These are phyloP conservation scores for Apeira syringaria DNA, from an alignment of 2,888 invertebrate genomes.

Conservation along the genomic window DNA sequence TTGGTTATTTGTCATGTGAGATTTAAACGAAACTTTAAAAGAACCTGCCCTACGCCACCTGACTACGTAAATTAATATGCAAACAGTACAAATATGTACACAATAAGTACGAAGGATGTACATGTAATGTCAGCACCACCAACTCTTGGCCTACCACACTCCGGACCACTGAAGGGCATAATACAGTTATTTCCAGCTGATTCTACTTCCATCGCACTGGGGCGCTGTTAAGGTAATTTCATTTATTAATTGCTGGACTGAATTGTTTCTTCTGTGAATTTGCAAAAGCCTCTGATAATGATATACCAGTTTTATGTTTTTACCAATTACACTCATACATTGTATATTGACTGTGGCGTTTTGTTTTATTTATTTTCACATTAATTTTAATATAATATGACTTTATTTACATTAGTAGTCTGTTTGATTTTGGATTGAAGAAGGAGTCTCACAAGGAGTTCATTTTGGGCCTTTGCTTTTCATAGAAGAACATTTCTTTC, in stretches of 20 bases:
- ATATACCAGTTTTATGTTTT: background rate
- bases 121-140: conserved; percentile 69
- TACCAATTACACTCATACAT: no score
- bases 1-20: conserved; percentile 81
- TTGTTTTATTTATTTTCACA: no score
- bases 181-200: conserved; percentile 80
- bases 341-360: no score
- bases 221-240: conserved; percentile 63
- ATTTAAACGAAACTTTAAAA: conserved; percentile 63
- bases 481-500: conserved; percentile 27
- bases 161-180: conserved; percentile 80
- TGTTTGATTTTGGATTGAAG: no score
- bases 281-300: conserved; percentile 20
- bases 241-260: conserved; percentile 29
- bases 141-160: conserved; percentile 79
- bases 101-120: conserved; percentile 34
- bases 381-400: no score
- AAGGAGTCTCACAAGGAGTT: conserved; percentile 24
- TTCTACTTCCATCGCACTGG: conserved; percentile 31
- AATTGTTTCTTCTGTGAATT: conserved; percentile 27
- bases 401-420: no score
- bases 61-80: conserved; percentile 50
- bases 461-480: conserved; percentile 15
- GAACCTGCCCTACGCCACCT: conserved; percentile 81
- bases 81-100: conserved; percentile 27